These are phyloP conservation scores for Idaea straminata DNA, from an alignment of 2,888 invertebrate genomes.

Conservation along the genomic window DNA sequence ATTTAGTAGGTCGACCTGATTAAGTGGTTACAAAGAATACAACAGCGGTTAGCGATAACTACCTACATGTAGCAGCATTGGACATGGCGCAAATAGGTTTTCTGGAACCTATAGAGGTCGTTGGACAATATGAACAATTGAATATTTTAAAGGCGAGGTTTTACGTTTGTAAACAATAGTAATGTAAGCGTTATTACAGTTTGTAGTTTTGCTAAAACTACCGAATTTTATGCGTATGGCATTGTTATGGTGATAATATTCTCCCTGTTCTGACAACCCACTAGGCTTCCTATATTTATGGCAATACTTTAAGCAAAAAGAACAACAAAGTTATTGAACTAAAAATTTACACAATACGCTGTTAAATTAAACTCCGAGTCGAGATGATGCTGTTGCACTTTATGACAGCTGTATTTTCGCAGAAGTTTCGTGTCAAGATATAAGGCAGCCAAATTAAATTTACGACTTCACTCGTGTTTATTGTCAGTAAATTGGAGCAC, in stretches of 20 bases:
- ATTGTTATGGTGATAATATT: constrained; percentile 19
- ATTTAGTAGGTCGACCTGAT: too few species aligned
- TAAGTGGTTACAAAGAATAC: too few species aligned
- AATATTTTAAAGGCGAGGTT: too few species aligned
- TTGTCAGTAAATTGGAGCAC: constrained; percentile 69
- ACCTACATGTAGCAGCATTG: too few species aligned
- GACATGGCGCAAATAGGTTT: too few species aligned
- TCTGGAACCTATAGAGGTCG: too few species aligned
- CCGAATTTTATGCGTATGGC: too few species aligned
- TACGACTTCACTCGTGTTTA: constrained; percentile 52
- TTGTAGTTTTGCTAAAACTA: too few species aligned
- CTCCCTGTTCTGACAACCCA: constrained; percentile 26
- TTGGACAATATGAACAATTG: too few species aligned
- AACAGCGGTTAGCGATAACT: too few species aligned
- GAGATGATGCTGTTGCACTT: background rate
- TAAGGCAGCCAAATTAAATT: constrained; percentile 36
- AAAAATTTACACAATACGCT: background rate
- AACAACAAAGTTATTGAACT: background rate
- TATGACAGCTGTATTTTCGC: constrained; percentile 23
- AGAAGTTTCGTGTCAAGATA: constrained; percentile 3
- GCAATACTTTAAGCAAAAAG: constrained; percentile 4
- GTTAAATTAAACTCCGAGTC: background rate
- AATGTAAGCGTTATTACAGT: too few species aligned
- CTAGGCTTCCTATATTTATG: background rate
- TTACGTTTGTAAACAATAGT: too few species aligned